Base-by-base conservation (phyloP, 2,888 invertebrate species). In the Mesopsocus fuscifrons region DNA sequence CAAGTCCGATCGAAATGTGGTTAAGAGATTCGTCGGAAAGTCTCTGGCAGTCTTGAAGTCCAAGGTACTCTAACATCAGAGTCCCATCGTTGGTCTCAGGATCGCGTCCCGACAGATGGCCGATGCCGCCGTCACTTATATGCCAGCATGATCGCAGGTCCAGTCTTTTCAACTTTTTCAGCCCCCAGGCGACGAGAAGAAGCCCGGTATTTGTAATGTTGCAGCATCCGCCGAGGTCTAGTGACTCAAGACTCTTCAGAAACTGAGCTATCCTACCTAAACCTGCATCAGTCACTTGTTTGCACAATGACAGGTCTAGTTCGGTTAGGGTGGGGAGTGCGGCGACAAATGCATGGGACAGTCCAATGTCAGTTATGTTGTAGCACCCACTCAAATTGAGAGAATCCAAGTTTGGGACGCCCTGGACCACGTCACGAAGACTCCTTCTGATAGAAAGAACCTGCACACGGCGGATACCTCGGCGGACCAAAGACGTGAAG, bases 11-110 rank as follows among this genome's bases (percentile, higher is more conserved):
- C 49, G 87, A 79, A 47, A 87, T 76, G 61, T 88, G 81, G 54
- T 77, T 79, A 49, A 94, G 66, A 6, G 88, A 82, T 56, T 89
- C 88, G 62, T 94, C 94, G 47, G 87, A 84, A 47, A 94, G 66
- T 56, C 89, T 75, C 64, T 92, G 92, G 65, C 92, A 94, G 66
- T 94, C 94, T 66, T 94, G 92, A 48, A 92, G 66, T 17, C 85
- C 85, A 42, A 94, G 67, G 58, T 82, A 72, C 61, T 91, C 87
- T 51, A 94, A 63, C 30, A 74, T 74, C 26, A 78, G 72, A 50
- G 80, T 82, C 0, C 84, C 83, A 43, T 65, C 66, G 33, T 67
- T 68, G 8, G 68, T 64, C 45, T 71, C 69, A 44, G 65, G 71
- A 48, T 74, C 75, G 6, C 15, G 18, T 5, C 38, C 38, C 2